Conservation (phyloP, 2,888 invertebrate species). For the Pelosia muscerda region DNA sequence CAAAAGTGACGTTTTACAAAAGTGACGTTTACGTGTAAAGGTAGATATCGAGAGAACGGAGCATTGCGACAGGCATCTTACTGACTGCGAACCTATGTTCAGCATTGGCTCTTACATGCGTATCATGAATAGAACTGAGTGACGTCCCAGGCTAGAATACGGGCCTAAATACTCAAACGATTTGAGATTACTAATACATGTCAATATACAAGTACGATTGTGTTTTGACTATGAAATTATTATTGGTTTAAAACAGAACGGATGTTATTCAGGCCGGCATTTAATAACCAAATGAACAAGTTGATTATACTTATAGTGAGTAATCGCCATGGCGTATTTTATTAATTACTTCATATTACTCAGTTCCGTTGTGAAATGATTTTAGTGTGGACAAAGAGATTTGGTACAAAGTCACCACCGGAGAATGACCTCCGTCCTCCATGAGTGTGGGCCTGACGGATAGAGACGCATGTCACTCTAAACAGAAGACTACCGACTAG, state of each 20-base stretch:
- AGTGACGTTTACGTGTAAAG: no score
- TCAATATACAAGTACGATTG: not conserved
- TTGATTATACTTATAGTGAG: conserved; percentile 63
- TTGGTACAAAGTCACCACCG: not conserved
- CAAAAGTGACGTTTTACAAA: no score
- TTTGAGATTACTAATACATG: conserved; percentile 4
- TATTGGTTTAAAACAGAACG: conserved; percentile 54
- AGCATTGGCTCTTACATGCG: no score
- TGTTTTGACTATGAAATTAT: conserved; percentile 48
- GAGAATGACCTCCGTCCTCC: no score
- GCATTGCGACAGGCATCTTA: no score
- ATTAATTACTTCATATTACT: conserved; percentile 61
- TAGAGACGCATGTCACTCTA: no score
- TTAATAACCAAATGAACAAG: conserved; percentile 56
- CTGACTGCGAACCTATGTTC: no score
- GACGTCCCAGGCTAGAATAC: no score
- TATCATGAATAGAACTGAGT: no score
- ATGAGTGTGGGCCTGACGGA: no score
- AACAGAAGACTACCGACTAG: no score
- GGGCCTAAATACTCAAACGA: not conserved
- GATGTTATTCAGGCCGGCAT: conserved; percentile 71
- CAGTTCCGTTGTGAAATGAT: conserved; percentile 52
- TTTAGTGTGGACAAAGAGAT: conserved; percentile 17
- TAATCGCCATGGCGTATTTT: conserved; percentile 62
- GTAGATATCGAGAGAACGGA: no score